Evolutionary conservation across 53 echinoderm and acorn worm genomes (phyloP).

Genomic region (Patiria pectinifera): DNA sequence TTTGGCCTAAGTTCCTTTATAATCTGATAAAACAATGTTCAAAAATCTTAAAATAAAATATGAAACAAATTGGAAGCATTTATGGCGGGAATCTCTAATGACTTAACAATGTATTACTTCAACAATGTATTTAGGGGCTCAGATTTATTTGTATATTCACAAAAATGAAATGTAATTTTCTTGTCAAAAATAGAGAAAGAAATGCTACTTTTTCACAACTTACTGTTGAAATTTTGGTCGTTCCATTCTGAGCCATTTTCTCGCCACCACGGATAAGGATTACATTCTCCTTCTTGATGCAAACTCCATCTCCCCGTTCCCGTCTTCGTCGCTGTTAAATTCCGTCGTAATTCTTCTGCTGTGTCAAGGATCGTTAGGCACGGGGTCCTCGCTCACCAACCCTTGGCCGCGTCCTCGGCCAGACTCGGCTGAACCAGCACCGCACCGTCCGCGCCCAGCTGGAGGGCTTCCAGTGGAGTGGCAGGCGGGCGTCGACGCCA

Average conservation of each 20-base stretch:
- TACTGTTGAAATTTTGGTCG: slow-evolving; percentile 57
- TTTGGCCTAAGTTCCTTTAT: too few relatives aligned
- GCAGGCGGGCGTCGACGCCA: slow-evolving; percentile 78
- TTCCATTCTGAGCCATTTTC: slow-evolving; percentile 43
- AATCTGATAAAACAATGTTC: too few relatives aligned
- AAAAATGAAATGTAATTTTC: too few relatives aligned
- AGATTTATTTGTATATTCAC: too few relatives aligned
- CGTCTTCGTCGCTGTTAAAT: slow-evolving; percentile 33
- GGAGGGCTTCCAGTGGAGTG: slow-evolving; percentile 83
- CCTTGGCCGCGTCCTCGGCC: slow-evolving; percentile 76
- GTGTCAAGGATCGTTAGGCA: slow-evolving; percentile 76
- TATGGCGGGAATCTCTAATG: too few relatives aligned
- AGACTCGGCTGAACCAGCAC: slow-evolving; percentile 75
- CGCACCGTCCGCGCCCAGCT: slow-evolving; percentile 73
- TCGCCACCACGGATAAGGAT: slow-evolving; percentile 71
- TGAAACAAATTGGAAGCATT: too few relatives aligned
- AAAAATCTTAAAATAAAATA: too few relatives aligned
- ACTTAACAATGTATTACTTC: too few relatives aligned
- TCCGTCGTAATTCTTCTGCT: slow-evolving; percentile 72
- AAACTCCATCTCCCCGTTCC: neutral
- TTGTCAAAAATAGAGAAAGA: too few relatives aligned
- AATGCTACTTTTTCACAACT: neutral
- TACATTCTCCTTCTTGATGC: slow-evolving; percentile 63
- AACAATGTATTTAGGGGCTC: too few relatives aligned
- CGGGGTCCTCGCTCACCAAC: slow-evolving; percentile 85